Evolutionary conservation across 1,140 invertebrate species (phyloP), one percentile per base, ranked within the genome.

Genomic region (Calliopsis andreniformis): DNA sequence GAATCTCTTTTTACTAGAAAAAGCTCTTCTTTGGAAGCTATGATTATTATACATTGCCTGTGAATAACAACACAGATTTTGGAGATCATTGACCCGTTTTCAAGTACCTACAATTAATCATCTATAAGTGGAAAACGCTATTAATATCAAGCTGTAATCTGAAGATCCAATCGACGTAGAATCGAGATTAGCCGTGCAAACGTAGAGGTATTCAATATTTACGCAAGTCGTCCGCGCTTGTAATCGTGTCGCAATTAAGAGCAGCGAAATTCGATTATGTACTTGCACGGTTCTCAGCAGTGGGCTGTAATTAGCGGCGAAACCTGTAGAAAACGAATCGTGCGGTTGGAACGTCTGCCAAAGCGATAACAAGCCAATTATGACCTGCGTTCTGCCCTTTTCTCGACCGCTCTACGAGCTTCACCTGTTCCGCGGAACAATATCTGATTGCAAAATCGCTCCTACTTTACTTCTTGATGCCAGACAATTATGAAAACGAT

Each of bases 161-260:
- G 30, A 51, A 25, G 16, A 20, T 18, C 28, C 3, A n/a, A 58
- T 45, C 23, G 5, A 12, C 16, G 25, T 49, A 30, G 56, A 30
- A 23, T 43, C 18, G 35, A 42, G 58, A 78, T 72, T 63, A 35
- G 42, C 3, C 18, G 23, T 20, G 69, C 59, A 58, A 28, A 59
- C 51, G 47, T 55, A 66, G 20, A 28, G 62, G 62, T 73, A 83
- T 76, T 76, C 79, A 80, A 80, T 80, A 80, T 80, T 76, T 76
- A 71, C 78, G 45, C 51, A 61, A 64, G 43, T 39, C 51, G 78
- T 47, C 56, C 47, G 63, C 76, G 56, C 76, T 47, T 23, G 63
- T 81, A 81, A 80, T 81, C 78, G 72, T 56, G 64, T 58, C 71
- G 70, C 78, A 82, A 83, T 83, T 82, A 83, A 83, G 70, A 76